These are phyloP conservation scores for Athene noctua DNA, from an alignment of 2,113 vertebrate genomes.

Conservation along the genomic window DNA sequence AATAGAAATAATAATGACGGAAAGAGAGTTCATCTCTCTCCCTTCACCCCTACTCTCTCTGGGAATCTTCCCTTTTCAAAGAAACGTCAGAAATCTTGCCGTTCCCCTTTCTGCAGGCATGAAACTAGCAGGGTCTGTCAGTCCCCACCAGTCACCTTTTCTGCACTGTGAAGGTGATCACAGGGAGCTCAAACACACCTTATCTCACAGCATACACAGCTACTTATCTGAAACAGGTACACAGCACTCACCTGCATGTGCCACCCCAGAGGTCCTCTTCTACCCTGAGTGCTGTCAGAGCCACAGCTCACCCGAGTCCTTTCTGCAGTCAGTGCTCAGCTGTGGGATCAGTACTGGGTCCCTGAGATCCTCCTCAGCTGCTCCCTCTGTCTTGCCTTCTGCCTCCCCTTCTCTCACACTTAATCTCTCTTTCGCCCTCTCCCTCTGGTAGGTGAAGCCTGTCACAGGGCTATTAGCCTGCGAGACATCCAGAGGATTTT, in stretches of 20 bases:
- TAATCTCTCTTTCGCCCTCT: background rate
- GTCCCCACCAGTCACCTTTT: background rate
- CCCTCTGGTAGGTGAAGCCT: conserved; percentile 11
- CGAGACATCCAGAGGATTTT: background rate
- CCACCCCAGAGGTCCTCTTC: background rate
- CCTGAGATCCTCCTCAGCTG: background rate
- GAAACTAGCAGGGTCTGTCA: background rate
- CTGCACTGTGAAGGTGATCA: background rate
- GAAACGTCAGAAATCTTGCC: too few species aligned
- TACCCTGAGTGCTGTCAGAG: background rate
- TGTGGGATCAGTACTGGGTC: background rate
- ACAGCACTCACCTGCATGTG: background rate
- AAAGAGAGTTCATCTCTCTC: background rate
- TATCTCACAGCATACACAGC: background rate
- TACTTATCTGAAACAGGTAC: background rate
- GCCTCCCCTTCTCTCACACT: background rate
- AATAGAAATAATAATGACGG: background rate
- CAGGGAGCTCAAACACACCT: background rate
- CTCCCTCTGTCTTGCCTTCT: background rate
- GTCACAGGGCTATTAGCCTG: conserved; percentile 53
- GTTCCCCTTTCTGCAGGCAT: background rate
- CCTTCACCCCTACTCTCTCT: background rate
- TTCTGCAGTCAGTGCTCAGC: background rate
- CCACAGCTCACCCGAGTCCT: background rate
- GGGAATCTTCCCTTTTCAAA: background rate